phyloP scores from a whole-genome alignment of 2,113 vertebrate genomes.

The Orycteropus afer region DNA sequence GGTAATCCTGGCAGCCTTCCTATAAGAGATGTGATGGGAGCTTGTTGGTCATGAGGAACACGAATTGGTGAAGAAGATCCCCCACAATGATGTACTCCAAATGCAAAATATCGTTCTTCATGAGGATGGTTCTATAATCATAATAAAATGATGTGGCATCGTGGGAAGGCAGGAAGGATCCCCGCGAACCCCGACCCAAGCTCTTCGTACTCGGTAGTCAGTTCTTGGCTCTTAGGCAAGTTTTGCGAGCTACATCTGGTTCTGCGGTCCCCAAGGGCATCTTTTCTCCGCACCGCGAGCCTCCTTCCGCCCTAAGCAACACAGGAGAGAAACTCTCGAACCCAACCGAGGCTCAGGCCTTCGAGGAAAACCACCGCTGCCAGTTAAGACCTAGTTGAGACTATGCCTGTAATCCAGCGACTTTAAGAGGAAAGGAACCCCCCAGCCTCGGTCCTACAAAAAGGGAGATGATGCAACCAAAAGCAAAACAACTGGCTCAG shows the following conservation, averaged over 20 bases:
- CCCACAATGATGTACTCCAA: constrained; percentile 36
- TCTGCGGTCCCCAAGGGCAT: neutral
- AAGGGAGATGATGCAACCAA: neutral
- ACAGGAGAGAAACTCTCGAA: constrained; percentile 24
- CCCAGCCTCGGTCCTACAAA: neutral
- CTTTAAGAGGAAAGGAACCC: neutral
- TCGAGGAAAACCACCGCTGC: neutral
- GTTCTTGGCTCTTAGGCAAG: constrained; percentile 9
- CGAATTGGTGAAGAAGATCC: neutral
- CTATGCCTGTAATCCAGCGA: constrained; percentile 8
- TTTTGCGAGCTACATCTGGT: constrained; percentile 40
- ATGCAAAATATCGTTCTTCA: constrained; percentile 51
- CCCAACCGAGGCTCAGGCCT: neutral
- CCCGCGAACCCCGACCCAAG: neutral
- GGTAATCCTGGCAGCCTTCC: constrained; percentile 54
- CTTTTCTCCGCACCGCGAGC: neutral
- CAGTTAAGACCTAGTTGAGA: neutral
- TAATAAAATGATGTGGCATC: constrained; percentile 57
- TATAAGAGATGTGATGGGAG: constrained; percentile 2
- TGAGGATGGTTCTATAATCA: constrained; percentile 53
- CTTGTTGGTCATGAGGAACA: neutral
- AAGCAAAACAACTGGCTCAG: neutral
- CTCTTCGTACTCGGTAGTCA: neutral
- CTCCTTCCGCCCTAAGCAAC: neutral
- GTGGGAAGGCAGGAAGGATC: constrained; percentile 3